phyloP scores from a whole-genome alignment of 2,113 vertebrate genomes.

The Coracopsis vasa region DNA sequence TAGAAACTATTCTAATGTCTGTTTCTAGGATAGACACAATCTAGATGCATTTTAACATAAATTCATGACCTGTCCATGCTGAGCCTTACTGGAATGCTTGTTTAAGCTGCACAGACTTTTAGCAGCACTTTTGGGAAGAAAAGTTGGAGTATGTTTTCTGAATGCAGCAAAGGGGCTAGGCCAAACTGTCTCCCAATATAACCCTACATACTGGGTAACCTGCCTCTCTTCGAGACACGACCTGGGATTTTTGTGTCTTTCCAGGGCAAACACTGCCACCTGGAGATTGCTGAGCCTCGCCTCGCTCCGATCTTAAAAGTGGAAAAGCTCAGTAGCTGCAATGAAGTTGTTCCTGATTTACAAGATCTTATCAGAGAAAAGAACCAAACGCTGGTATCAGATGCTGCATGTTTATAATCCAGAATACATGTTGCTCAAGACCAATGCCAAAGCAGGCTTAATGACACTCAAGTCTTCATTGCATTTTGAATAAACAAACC shows the following conservation, averaged over 20 bases:
- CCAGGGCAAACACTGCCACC: not conserved
- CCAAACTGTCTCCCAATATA: not conserved
- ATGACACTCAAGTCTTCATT: not conserved
- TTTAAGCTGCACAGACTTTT: not conserved
- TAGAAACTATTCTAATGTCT: not conserved
- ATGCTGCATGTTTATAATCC: not conserved
- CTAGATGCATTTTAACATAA: not conserved
- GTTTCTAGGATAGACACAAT: not conserved
- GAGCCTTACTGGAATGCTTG: not conserved
- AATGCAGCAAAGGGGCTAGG: not conserved
- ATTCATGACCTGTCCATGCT: not conserved
- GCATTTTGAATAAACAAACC: not conserved
- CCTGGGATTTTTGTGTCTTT: too few relatives aligned
- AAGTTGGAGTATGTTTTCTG: not conserved
- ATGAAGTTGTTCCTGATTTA: not conserved
- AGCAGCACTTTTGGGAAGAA: not conserved
- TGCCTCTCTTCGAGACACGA: rapidly evolving
- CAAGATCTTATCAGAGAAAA: not conserved
- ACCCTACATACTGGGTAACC: rapidly evolving
- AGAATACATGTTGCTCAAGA: not conserved
- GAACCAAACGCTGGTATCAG: not conserved
- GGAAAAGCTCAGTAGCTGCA: not conserved
- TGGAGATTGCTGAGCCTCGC: not conserved
- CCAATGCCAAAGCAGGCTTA: not conserved
- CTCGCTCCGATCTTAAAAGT: rapidly evolving